Evolutionary conservation across 2,888 invertebrate species (phyloP).

Genomic region (Kuschelorhynchus macadamiae): DNA sequence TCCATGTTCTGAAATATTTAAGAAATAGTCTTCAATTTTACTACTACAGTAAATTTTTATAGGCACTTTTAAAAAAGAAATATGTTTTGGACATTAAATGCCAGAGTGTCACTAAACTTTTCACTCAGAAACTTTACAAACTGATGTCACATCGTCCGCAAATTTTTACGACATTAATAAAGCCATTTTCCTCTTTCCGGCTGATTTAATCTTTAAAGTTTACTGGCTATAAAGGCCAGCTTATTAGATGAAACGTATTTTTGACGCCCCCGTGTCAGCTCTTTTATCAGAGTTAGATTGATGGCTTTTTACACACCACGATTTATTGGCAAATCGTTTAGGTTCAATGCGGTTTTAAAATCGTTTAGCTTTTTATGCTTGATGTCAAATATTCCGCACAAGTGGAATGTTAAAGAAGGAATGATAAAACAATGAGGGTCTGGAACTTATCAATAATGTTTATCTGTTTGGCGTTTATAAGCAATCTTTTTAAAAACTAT

Average conservation of each 20-base stretch:
- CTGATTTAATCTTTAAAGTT: constrained; percentile 22
- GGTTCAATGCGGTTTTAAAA: background rate
- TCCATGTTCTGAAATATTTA: background rate
- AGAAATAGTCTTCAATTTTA: background rate
- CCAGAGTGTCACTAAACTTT: background rate
- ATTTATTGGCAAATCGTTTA: constrained; percentile 21
- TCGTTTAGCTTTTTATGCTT: no score
- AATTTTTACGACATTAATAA: constrained; percentile 18
- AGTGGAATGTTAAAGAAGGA: no score
- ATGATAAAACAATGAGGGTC: no score
- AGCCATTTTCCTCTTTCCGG: constrained; percentile 18
- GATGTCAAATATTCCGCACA: no score
- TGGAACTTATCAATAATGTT: no score
- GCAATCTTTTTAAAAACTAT: no score
- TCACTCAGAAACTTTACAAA: background rate
- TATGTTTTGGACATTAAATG: background rate
- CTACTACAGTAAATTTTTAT: background rate
- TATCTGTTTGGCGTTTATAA: no score
- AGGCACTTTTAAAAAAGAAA: background rate
- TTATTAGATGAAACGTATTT: constrained; percentile 25
- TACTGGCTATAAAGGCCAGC: constrained; percentile 19
- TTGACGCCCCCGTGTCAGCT: constrained; percentile 18
- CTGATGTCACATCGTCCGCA: constrained; percentile 1
- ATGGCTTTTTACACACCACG: background rate
- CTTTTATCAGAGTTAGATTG: constrained; percentile 23